A percentile compares a stretch with the other conserved stretches of the same genome.
These are phyloP conservation scores for Drosophila percnosoma DNA, from an alignment of 2,888 invertebrate genomes.

Conservation along the genomic window DNA sequence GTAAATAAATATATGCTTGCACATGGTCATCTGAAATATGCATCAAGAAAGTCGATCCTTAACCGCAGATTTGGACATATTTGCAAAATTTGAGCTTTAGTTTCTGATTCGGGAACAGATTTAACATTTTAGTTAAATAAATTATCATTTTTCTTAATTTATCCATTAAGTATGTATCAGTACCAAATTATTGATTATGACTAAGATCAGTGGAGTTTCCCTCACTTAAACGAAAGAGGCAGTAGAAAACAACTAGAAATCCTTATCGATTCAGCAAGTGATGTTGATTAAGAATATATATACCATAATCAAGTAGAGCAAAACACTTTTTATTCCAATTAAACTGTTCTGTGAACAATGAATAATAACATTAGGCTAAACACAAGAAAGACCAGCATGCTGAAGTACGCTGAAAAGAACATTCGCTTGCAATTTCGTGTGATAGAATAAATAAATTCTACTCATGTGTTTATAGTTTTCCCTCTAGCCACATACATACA, in stretches of 20 bases:
- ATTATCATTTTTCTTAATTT: not conserved
- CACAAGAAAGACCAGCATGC: not conserved
- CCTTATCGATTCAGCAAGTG: not conserved
- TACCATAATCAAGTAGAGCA: not conserved
- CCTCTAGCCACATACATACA: conserved; percentile 10
- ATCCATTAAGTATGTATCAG: not conserved
- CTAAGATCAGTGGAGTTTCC: no score
- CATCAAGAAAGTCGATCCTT: no score
- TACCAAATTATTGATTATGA: no score
- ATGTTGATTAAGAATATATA: not conserved
- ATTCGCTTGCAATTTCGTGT: not conserved
- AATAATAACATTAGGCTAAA: not conserved
- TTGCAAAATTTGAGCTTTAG: no score
- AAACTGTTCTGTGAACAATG: no score
- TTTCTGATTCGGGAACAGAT: no score
- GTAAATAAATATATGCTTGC: no score
- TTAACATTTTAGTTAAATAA: not conserved
- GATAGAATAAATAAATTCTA: not conserved
- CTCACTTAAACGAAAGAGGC: no score
- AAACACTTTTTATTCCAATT: not conserved
- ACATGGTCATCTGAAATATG: no score
- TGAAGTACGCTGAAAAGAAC: not conserved
- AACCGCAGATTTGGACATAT: no score
- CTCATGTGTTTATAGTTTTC: not conserved
- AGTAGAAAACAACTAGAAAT: not conserved